Conservation (phyloP, 2,888 invertebrate genomes). For the Ectemnius continuus region DNA sequence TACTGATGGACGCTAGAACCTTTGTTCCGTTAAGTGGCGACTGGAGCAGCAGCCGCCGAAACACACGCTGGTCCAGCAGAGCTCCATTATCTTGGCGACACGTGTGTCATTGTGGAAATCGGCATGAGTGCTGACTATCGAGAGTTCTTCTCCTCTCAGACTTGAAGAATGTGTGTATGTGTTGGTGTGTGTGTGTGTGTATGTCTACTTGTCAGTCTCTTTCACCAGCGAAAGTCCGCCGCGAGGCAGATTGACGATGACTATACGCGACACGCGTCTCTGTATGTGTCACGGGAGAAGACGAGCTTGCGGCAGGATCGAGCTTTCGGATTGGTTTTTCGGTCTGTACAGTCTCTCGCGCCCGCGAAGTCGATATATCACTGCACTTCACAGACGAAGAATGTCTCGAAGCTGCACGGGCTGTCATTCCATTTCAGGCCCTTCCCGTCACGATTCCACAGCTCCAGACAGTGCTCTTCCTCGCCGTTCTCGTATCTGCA, state of each 20-base stretch:
- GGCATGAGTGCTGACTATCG: background rate
- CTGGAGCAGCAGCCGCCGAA: background rate
- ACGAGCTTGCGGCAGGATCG: slow-evolving; percentile 31
- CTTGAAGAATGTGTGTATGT: background rate
- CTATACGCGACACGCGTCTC: slow-evolving; percentile 12
- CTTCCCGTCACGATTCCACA: slow-evolving; percentile 95
- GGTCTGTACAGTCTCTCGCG: background rate
- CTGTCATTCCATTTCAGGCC: slow-evolving; percentile 96
- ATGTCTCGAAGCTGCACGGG: slow-evolving; percentile 95
- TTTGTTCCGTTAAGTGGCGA: too few species aligned
- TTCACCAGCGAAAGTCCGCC: background rate
- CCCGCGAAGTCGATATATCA: slow-evolving; percentile 57
- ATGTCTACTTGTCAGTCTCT: background rate
- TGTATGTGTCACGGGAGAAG: slow-evolving; percentile 10
- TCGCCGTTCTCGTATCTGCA: slow-evolving; percentile 92
- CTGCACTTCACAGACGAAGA: slow-evolving; percentile 93
- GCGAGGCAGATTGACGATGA: slow-evolving; percentile 24
- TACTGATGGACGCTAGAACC: too few species aligned
- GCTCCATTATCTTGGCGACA: background rate
- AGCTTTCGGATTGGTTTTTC: slow-evolving; percentile 36
- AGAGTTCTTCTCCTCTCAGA: background rate
- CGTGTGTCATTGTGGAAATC: background rate
- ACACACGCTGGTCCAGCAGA: background rate
- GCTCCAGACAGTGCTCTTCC: slow-evolving; percentile 93
- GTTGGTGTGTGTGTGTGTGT: background rate